Evolutionary conservation across 2,888 invertebrate species (phyloP).

Genomic region (Aphidoletes aphidimyza): DNA sequence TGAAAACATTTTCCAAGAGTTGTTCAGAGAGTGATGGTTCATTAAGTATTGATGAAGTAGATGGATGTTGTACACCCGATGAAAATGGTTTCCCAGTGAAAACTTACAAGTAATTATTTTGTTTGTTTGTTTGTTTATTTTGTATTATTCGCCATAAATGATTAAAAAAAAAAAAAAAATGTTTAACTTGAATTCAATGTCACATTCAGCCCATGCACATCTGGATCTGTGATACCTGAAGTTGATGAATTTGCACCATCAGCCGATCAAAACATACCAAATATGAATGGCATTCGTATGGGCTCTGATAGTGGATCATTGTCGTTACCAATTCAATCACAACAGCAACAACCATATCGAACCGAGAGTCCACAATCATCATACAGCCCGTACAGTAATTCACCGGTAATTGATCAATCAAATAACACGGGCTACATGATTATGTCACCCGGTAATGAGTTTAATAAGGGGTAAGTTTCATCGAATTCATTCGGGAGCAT

Average conservation of each 20-base stretch:
- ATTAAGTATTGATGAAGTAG: slow-evolving; percentile 73
- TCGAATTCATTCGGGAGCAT: no score
- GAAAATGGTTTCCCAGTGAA: slow-evolving; percentile 66
- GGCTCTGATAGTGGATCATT: slow-evolving; percentile 34
- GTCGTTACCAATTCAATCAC: slow-evolving; percentile 44
- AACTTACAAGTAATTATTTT: slow-evolving; percentile 62
- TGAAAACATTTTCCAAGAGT: slow-evolving; percentile 60
- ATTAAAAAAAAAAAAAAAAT: neutral
- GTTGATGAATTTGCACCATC: slow-evolving; percentile 66
- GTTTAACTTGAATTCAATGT: slow-evolving; percentile 48
- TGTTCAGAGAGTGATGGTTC: slow-evolving; percentile 77
- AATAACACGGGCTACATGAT: slow-evolving; percentile 68
- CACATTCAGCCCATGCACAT: slow-evolving; percentile 60
- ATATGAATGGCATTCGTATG: slow-evolving; percentile 54
- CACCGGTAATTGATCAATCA: slow-evolving; percentile 65
- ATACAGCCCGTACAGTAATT: slow-evolving; percentile 70
- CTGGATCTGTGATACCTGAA: slow-evolving; percentile 70
- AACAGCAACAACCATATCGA: neutral
- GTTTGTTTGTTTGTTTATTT: neutral
- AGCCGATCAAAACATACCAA: slow-evolving; percentile 58
- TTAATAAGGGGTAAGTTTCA: slow-evolving; percentile 58
- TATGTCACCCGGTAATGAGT: slow-evolving; percentile 67
- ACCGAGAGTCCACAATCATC: slow-evolving; percentile 63
- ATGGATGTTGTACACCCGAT: slow-evolving; percentile 71
- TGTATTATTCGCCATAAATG: neutral